Conservation (phyloP, 2,797 vertebrate genomes). For the Psittacula derbiana region DNA sequence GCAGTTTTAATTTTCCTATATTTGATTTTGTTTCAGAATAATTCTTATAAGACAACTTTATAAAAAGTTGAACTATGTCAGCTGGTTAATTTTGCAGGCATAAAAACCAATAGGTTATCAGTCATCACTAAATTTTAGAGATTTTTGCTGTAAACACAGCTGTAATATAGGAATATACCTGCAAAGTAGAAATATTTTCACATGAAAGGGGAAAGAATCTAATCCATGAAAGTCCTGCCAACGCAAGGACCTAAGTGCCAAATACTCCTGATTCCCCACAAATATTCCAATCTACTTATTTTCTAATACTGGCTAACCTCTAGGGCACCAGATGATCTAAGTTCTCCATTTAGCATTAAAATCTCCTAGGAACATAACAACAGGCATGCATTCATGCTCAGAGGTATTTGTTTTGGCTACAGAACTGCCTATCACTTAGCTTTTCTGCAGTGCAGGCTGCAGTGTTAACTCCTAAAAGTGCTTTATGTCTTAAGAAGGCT, state of each 20-base stretch:
- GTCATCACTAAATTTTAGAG: not conserved
- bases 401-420: not conserved
- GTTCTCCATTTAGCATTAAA: not conserved
- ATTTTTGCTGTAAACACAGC: not conserved
- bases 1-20: not conserved
- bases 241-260: not conserved
- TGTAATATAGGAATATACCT: not conserved
- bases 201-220: not conserved
- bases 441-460: not conserved
- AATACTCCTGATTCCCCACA: not conserved
- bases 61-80: not conserved
- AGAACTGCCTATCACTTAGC: not conserved
- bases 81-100: not conserved
- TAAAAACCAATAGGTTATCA: not conserved
- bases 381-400: not conserved
- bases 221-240: not conserved
- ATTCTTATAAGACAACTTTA: not conserved
- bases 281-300: not conserved
- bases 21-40: not conserved
- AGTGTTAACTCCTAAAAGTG: not conserved
- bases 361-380: not conserved
- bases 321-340: not conserved
- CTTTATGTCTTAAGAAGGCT: not conserved
- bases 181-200: not conserved
- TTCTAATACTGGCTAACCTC: not conserved